Percentiles rank a stretch among this genome's conserved stretches.
Evolutionary conservation across 2,797 vertebrate species (phyloP).

Genomic region (Pangasius sanitwongsei): DNA sequence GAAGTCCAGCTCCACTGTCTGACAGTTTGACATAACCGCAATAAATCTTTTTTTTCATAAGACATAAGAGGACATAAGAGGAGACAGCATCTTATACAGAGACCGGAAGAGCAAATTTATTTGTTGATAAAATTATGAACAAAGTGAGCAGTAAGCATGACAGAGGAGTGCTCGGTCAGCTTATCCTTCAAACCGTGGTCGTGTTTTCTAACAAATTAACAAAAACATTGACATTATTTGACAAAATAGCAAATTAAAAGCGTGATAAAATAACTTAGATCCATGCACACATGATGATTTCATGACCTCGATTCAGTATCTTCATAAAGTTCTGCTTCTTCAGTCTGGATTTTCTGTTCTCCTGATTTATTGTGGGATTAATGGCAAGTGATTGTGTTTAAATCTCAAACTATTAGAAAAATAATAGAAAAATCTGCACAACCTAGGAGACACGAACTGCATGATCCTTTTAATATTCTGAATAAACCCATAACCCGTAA

Average conservation of each 20-base stretch:
- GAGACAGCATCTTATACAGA: no score
- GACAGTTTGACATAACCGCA: neutral
- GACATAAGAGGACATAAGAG: no score
- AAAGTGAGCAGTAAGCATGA: neutral
- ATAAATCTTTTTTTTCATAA: no score
- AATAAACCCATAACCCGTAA: neutral
- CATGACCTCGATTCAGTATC: neutral
- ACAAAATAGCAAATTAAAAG: neutral
- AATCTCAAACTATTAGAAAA: neutral
- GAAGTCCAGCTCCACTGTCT: neutral
- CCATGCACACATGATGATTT: neutral
- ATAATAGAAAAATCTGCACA: neutral
- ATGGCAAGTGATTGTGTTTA: neutral
- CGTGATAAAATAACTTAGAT: neutral
- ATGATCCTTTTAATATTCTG: neutral
- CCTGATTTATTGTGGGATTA: no score
- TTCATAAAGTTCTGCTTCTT: neutral
- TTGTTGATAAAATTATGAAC: neutral
- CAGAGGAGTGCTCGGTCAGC: neutral
- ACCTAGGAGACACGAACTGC: neutral
- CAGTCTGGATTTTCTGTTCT: neutral
- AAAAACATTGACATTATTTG: neutral
- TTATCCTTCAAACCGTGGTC: neutral
- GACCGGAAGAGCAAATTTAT: neutral
- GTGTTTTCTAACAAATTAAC: neutral